Evolutionary conservation across 2,113 vertebrate genomes (phyloP).

Genomic region (Mustela nigripes): DNA sequence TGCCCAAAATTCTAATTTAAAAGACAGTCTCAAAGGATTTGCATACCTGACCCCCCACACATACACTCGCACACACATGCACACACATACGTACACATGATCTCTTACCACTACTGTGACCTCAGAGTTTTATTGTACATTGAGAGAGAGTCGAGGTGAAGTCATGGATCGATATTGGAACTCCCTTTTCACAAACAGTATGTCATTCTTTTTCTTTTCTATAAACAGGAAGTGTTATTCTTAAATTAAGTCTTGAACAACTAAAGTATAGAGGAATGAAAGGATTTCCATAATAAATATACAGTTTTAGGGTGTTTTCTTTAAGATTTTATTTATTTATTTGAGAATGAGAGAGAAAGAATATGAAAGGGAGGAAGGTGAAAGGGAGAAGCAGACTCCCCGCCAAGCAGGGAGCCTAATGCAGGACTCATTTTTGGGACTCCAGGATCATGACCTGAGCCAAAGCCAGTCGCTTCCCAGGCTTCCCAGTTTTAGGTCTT

Average conservation of each 20-base stretch:
- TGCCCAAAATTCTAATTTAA: constrained; percentile 73
- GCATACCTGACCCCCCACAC: not conserved
- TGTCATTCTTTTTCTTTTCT: constrained; percentile 24
- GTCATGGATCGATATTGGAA: not conserved
- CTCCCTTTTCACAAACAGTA: not conserved
- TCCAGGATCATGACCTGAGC: too few relatives aligned
- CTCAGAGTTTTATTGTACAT: not conserved
- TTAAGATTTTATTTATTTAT: too few relatives aligned
- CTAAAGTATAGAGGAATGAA: not conserved
- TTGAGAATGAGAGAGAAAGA: too few relatives aligned
- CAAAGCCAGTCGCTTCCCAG: too few relatives aligned
- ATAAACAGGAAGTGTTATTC: not conserved
- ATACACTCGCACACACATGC: not conserved
- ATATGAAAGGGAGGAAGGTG: too few relatives aligned
- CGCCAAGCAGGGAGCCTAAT: too few relatives aligned
- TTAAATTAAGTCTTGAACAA: not conserved
- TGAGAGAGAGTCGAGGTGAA: constrained; percentile 30
- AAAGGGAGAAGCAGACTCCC: too few relatives aligned
- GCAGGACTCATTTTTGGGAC: too few relatives aligned
- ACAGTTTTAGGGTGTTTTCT: not conserved
- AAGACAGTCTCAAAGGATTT: constrained; percentile 32
- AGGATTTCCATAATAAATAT: not conserved
- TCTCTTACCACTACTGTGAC: not conserved
- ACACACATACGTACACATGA: not conserved
- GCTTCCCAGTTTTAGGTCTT: not conserved